Evolutionary conservation across 1,140 invertebrate genomes (phyloP), one percentile per base, ranked within the genome.

Genomic region (Euglossa dilemma): DNA sequence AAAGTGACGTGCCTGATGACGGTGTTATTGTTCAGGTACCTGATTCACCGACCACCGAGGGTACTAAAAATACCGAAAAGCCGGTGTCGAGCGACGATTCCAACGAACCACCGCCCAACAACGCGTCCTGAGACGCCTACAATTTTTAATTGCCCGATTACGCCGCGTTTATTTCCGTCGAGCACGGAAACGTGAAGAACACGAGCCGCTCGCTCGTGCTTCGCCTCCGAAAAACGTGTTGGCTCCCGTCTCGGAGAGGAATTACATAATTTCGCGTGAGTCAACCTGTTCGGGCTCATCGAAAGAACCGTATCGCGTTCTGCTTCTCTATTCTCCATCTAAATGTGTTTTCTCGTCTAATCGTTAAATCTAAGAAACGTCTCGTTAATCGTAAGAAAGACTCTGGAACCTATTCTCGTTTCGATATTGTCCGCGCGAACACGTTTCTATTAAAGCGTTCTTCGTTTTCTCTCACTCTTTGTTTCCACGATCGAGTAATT

Each of bases 81-180:
- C 54, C 28, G 0, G 64, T 70, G 43, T 52, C 73, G 54, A 77
- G 47, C 43, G 25, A 47, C 18, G 63, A 16, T 36, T 54, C 54
- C 28, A 54, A 76, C 47, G 54, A 61, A 25, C 70, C 83, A 59
- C 12, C 64, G 28, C 25, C 69, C 12, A 66, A 45, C 36, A 81
- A 76, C 59, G 25, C 59, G 23, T 52, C 63, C 43, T 86, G 45
- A 83, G 23, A 52, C n/a, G 45, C 52, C 23, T 64, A 57, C 50
- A 16, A 70, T 59, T 70, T 86, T 67, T 36, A 47, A 66, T 23
- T 56, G n/a, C 12, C 25, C 43, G 43, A 73, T 64, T 70, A 63
- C 11, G 72, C 47, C 61, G 73, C 52, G 61, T 86, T 87, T 87
- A 57, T 67, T 67, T 64, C 56, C 2, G 80, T 82, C 50, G 6